Evolutionary conservation across 2,113 vertebrate species (phyloP).

Genomic region (Riparia riparia): DNA sequence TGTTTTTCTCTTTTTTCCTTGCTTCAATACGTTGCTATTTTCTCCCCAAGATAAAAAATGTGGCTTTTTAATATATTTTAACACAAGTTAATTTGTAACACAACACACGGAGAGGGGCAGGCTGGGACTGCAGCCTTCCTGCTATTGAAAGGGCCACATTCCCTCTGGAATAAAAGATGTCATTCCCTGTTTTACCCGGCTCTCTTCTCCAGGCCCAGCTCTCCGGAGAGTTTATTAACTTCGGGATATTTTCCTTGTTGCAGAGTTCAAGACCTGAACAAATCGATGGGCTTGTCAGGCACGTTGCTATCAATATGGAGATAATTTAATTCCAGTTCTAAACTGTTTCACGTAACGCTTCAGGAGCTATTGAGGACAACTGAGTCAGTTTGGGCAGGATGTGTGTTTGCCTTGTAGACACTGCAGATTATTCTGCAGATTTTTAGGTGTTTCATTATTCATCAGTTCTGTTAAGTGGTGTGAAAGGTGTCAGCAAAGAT

Average conservation of each 20-base stretch:
- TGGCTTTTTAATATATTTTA: background rate
- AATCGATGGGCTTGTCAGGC: background rate
- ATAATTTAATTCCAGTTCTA: background rate
- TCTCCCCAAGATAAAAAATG: background rate
- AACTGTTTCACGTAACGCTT: background rate
- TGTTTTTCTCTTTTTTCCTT: accelerated
- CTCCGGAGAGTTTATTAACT: background rate
- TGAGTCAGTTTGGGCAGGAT: background rate
- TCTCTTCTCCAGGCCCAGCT: background rate
- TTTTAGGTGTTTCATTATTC: background rate
- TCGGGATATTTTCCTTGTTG: background rate
- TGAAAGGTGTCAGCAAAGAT: background rate
- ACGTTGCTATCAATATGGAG: background rate
- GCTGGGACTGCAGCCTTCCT: background rate
- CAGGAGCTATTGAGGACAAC: background rate
- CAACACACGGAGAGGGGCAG: background rate
- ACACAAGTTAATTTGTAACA: background rate
- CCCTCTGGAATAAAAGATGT: background rate
- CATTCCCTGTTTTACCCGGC: background rate
- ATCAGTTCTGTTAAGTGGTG: background rate
- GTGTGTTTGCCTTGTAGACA: background rate
- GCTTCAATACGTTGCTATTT: accelerated
- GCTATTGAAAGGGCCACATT: background rate
- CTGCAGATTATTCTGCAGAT: background rate
- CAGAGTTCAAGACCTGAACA: background rate